Base-by-base conservation (phyloP, 2,797 vertebrate species). In the Parauchenoglanis ngamensis region DNA sequence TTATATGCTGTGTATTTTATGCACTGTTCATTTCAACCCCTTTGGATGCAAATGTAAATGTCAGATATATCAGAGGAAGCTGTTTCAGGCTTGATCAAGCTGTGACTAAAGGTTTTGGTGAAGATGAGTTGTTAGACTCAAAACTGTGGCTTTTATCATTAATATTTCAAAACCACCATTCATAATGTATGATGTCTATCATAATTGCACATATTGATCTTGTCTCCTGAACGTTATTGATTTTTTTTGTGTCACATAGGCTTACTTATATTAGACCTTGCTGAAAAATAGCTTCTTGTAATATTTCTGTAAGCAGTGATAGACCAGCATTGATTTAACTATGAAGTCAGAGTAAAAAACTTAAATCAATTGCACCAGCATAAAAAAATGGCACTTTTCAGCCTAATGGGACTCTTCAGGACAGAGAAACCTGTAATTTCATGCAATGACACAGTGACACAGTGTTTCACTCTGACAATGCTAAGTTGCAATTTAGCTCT, bases 151-250 rank as follows among this genome's bases (percentile, higher is more conserved):
- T 81, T 84, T 81, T 76, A 77, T 76, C 73, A 90, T 89, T 76
- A 90, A 90, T 90, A 88, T 88, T 90, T 88, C 57, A 87, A 28
- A 75, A 52, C 54, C 72, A 17, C 19, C 57, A 52, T 85, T 35
- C 70, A 83, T 86, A 89, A 90, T 88, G 52, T 72, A 86, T 85
- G 35, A 59, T 73, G 65, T 79, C 54, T 68, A 83, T 70, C 46
- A 87, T 78, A 89, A 83, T 61, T 86, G 81, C 52, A 59, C n/a
- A 54, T 83, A 89, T 72, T 88, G 86, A 88, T 83, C 35, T 49
- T 84, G 73, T 76, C 59, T 56, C 89, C 57, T 79, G 82, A 85
- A 87, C 57, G 15, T 46, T n/a, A 77, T 61, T 19, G 46, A 68
- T n/a, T 54, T 83, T 31, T 68, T 31, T 40, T 49, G 17, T 28